phyloP scores from a whole-genome alignment of 2,888 invertebrate species.

The Drosophila longiperda region DNA sequence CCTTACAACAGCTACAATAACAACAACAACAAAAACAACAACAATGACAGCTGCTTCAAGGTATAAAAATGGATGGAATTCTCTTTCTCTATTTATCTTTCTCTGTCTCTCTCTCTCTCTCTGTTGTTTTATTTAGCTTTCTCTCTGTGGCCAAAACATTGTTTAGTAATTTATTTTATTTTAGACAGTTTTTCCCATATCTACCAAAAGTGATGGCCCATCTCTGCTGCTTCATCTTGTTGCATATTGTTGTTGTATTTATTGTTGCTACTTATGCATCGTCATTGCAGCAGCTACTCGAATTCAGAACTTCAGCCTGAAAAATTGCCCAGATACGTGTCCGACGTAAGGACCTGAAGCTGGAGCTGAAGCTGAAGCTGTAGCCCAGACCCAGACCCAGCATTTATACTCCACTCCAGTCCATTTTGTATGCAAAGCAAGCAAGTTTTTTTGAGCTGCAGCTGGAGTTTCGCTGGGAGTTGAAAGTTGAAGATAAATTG shows the following conservation, averaged over 20 bases:
- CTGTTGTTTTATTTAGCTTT: not conserved
- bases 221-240: slow-evolving; percentile 24
- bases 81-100: slow-evolving; percentile 14
- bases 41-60: slow-evolving; percentile 52
- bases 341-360: not conserved
- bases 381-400: not conserved
- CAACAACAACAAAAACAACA: slow-evolving; percentile 2
- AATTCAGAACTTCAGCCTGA: slow-evolving; percentile 50
- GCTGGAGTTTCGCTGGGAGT: slow-evolving; percentile 41
- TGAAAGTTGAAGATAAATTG: slow-evolving; percentile 55
- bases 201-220: slow-evolving; percentile 43
- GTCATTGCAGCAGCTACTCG: slow-evolving; percentile 64
- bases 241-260: slow-evolving; percentile 35
- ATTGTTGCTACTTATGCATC: slow-evolving; percentile 75
- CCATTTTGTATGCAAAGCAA: slow-evolving; percentile 57
- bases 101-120: slow-evolving; percentile 1
- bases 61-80: slow-evolving; percentile 31
- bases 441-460: slow-evolving; percentile 47
- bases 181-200: slow-evolving; percentile 72
- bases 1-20: not conserved
- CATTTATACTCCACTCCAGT: not conserved
- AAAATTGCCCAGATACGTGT: slow-evolving; percentile 73
- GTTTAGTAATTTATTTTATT: slow-evolving; percentile 81
- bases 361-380: not conserved
- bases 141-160: slow-evolving; percentile 60